A percentile compares a stretch with the other conserved stretches of the same genome.
These are phyloP conservation scores for Oreamnos americanus DNA, from an alignment of 2,113 vertebrate species.

Conservation along the genomic window DNA sequence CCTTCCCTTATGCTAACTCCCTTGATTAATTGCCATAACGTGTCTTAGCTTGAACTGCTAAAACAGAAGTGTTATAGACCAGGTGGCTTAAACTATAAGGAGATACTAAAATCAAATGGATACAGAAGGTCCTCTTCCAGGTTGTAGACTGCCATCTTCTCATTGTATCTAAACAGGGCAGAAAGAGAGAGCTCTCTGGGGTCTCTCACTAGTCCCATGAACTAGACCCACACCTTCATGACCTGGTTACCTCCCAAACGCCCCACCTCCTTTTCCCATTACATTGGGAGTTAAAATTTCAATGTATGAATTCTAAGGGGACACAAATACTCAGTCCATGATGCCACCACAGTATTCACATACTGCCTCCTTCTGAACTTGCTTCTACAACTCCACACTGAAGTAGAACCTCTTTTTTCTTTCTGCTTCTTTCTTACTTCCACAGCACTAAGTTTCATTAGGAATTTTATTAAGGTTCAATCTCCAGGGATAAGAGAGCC, in stretches of 20 bases:
- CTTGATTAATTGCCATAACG: not conserved
- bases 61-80: not conserved
- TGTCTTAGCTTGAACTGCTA: not conserved
- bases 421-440: not conserved
- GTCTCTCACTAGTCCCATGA: not conserved
- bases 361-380: not conserved
- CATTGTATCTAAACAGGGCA: not conserved
- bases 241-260: not conserved
- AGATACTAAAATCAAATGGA: not conserved
- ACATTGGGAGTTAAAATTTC: not conserved
- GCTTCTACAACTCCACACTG: not conserved
- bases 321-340: not conserved
- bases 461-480: constrained; percentile 64
- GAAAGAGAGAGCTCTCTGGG: not conserved
- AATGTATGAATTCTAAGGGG: not conserved
- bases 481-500: not conserved
- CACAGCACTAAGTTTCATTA: constrained; percentile 33
- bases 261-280: not conserved
- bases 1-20: not conserved
- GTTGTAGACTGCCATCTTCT: not conserved
- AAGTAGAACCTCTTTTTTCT: not conserved
- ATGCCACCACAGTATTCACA: not conserved
- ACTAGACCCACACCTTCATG: not conserved
- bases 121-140: not conserved
- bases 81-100: not conserved